Evolutionary conservation across 2,113 vertebrate genomes (phyloP).

Genomic region (Gasterosteus nipponicus): DNA sequence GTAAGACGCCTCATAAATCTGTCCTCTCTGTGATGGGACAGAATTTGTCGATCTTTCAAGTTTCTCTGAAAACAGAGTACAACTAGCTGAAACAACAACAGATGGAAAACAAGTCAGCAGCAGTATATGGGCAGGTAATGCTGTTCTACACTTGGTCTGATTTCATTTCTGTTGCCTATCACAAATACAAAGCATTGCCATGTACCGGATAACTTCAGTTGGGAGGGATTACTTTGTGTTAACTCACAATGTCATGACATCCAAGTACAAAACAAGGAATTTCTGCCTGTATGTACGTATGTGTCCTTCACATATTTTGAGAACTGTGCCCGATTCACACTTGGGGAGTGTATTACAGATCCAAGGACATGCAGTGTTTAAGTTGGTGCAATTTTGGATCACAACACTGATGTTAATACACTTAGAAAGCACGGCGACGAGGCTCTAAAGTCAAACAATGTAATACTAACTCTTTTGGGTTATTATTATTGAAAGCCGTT

Average conservation of each 20-base stretch:
- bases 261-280: too few species aligned
- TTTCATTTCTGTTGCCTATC: too few species aligned
- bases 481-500: too few species aligned
- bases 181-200: too few species aligned
- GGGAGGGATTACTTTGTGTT: background rate
- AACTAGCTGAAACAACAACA: constrained; percentile 29
- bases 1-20: background rate
- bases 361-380: too few species aligned
- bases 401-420: too few species aligned
- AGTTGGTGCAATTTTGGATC: too few species aligned
- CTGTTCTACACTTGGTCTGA: background rate
- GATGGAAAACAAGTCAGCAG: constrained; percentile 15
- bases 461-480: too few species aligned
- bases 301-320: background rate
- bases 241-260: background rate
- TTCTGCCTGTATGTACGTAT: background rate
- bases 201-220: too few species aligned
- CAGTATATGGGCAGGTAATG: background rate
- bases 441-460: too few species aligned
- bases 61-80: constrained; percentile 13
- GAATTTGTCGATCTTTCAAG: background rate
- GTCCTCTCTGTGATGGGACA: background rate
- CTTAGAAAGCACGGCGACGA: background rate
- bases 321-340: background rate
- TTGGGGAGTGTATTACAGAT: background rate